These are phyloP conservation scores for Rhadinocentrus ornatus DNA, from an alignment of 2,797 vertebrate genomes.

Conservation along the genomic window DNA sequence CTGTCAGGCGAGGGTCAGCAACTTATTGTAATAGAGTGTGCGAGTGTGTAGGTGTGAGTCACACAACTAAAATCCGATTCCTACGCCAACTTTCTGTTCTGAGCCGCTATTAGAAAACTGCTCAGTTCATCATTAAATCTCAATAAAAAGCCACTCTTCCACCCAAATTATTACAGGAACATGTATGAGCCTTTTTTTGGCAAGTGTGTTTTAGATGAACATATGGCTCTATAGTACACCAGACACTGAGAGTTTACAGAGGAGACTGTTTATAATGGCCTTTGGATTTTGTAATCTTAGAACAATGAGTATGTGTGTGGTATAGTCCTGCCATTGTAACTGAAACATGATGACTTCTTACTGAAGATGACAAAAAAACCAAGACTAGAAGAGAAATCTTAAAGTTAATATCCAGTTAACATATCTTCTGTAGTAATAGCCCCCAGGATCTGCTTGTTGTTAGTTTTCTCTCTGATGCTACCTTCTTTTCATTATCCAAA, in stretches of 20 bases:
- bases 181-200: slow-evolving; percentile 40
- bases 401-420: background rate
- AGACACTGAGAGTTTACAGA: background rate
- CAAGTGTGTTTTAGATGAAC: slow-evolving; percentile 11
- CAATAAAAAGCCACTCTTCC: slow-evolving; percentile 67
- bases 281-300: slow-evolving; percentile 40
- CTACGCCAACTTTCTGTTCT: slow-evolving; percentile 48
- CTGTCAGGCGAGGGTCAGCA: slow-evolving; percentile 60
- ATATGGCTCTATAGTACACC: slow-evolving; percentile 10
- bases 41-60: slow-evolving; percentile 58
- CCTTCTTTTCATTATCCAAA: background rate
- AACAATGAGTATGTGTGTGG: slow-evolving; percentile 14
- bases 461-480: background rate
- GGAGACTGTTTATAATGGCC: slow-evolving; percentile 21
- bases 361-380: background rate
- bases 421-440: too few species aligned
- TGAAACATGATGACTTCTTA: slow-evolving; percentile 15
- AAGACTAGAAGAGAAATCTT: background rate
- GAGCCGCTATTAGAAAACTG: slow-evolving; percentile 55
- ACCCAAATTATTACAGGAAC: slow-evolving; percentile 60
- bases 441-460: too few species aligned
- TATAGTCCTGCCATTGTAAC: slow-evolving; percentile 29
- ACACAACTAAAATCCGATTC: slow-evolving; percentile 34
- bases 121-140: slow-evolving; percentile 68
- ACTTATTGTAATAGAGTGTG: slow-evolving; percentile 21